A percentile compares a stretch with the other conserved stretches of the same genome.
phyloP scores from a whole-genome alignment of 1,140 invertebrate genomes.

The Diuraphis noxia region DNA sequence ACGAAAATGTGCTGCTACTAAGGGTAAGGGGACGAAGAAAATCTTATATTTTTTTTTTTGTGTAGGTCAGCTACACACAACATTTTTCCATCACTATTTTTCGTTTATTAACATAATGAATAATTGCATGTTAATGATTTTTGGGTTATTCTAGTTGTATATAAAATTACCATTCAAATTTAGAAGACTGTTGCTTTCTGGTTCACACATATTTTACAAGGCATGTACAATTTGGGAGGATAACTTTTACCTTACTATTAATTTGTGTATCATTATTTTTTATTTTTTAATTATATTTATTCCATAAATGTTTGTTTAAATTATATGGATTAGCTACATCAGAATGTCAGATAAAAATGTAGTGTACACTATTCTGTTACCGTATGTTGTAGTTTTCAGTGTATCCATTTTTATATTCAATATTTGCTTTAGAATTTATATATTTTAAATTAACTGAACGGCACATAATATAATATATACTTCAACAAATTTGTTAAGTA shows the following conservation, averaged over 20 bases:
- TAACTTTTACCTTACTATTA: background rate
- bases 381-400: no score
- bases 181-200: background rate
- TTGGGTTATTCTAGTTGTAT: background rate
- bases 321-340: background rate
- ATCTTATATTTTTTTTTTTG: constrained; percentile 11
- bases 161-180: background rate
- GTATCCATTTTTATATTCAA: no score
- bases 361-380: no score
- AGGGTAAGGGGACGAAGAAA: constrained; percentile 20
- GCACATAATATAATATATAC: no score
- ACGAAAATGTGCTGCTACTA: constrained; percentile 36
- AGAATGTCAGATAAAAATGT: no score
- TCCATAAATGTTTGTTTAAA: background rate
- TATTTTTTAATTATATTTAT: background rate
- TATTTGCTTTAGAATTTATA: no score
- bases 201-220: constrained; percentile 2
- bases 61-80: constrained; percentile 19
- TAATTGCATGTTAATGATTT: constrained; percentile 15
- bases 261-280: background rate
- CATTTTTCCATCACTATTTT: background rate
- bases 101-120: constrained; percentile 48
- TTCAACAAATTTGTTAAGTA: no score
- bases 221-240: background rate
- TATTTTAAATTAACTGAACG: no score